Percentiles rank a stretch among this genome's conserved stretches.
Evolutionary conservation across 2,888 invertebrate species (phyloP).

Genomic region (Caprella mutica): DNA sequence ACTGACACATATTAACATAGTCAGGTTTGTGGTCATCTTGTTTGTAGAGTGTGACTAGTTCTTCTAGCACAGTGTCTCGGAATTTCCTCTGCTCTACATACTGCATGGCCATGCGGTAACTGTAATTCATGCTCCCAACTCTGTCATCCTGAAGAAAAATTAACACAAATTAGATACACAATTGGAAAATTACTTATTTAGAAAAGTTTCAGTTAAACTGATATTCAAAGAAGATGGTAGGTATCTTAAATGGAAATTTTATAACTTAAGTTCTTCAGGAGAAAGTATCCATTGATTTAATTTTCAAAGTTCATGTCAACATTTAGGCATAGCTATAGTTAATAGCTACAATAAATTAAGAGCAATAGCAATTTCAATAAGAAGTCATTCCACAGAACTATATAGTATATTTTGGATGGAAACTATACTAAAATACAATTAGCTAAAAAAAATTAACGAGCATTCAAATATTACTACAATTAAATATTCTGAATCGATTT

Average conservation of each 20-base stretch:
- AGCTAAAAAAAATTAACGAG: background rate
- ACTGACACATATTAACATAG: conserved; percentile 97
- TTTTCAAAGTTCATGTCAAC: too few species aligned
- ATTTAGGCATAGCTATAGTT: too few species aligned
- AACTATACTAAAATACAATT: conserved; percentile 1
- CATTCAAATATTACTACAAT: conserved; percentile 7
- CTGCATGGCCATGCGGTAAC: conserved; percentile 93
- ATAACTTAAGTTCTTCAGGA: background rate
- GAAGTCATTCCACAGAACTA: too few species aligned
- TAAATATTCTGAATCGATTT: too few species aligned
- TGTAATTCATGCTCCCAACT: conserved; percentile 80
- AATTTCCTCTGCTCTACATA: conserved; percentile 88
- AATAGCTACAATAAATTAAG: too few species aligned
- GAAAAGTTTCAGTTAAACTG: background rate
- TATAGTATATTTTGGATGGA: too few species aligned
- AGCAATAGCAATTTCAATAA: too few species aligned
- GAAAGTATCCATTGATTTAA: background rate
- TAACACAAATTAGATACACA: background rate
- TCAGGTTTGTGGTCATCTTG: conserved; percentile 73
- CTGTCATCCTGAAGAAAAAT: conserved; percentile 72
- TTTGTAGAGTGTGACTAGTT: conserved; percentile 78
- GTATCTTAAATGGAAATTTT: background rate
- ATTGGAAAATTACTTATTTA: background rate
- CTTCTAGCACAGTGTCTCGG: conserved; percentile 75
- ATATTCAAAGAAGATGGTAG: background rate